A percentile compares a stretch with the other conserved stretches of the same genome.
These are phyloP conservation scores for Sinonovacula constricta DNA, from an alignment of 1,140 invertebrate genomes.

Conservation along the genomic window DNA sequence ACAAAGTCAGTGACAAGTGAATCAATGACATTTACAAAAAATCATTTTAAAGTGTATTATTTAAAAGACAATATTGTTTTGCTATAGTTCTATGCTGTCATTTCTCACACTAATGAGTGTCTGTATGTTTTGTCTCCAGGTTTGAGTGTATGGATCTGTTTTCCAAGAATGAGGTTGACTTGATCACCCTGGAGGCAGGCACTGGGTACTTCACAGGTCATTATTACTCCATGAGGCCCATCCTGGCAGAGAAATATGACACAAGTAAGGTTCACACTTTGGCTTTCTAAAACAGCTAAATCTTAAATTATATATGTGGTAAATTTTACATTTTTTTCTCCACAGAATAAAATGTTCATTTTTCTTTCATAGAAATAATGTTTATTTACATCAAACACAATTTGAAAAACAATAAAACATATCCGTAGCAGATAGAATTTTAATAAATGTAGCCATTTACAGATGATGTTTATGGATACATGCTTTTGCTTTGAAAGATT, in stretches of 20 bases:
- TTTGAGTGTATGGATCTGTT: slow-evolving; percentile 89
- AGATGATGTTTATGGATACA: too few species aligned
- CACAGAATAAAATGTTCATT: too few species aligned
- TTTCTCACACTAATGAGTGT: not conserved
- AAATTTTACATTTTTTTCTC: too few species aligned
- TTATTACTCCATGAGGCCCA: slow-evolving; percentile 94
- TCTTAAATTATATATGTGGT: too few species aligned
- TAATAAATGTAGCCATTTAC: too few species aligned
- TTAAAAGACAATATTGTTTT: too few species aligned
- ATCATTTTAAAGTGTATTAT: too few species aligned
- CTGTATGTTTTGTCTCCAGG: slow-evolving; percentile 72
- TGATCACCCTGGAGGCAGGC: slow-evolving; percentile 93
- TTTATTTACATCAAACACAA: too few species aligned
- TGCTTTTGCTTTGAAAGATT: too few species aligned
- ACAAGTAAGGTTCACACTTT: slow-evolving; percentile 73
- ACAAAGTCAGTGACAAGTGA: not conserved
- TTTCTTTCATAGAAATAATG: not conserved
- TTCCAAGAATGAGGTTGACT: slow-evolving; percentile 86
- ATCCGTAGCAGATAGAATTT: too few species aligned
- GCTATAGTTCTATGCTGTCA: slow-evolving; percentile 6
- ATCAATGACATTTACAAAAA: not conserved
- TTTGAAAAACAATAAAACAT: too few species aligned
- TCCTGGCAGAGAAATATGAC: slow-evolving; percentile 77
- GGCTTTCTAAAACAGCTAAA: too few species aligned
- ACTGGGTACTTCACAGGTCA: slow-evolving; percentile 95